phyloP scores from a whole-genome alignment of 2,888 invertebrate genomes.

The Drosophila quinaria region DNA sequence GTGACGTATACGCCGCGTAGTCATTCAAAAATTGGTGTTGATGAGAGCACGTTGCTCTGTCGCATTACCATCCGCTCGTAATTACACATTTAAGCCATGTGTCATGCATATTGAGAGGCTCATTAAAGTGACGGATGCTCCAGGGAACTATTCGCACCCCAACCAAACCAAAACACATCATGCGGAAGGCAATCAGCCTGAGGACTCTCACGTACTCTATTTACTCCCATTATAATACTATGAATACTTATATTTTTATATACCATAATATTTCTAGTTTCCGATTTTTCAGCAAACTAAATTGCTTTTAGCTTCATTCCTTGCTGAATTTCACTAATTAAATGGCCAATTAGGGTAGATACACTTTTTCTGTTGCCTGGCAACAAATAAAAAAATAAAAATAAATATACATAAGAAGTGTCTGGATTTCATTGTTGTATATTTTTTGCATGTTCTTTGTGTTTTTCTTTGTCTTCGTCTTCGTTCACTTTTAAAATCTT shows the following conservation, averaged over 20 bases:
- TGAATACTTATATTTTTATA: background rate
- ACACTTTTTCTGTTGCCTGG: slow-evolving; percentile 12
- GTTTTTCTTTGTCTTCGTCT: background rate
- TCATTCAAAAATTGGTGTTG: slow-evolving; percentile 43
- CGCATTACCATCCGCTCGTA: slow-evolving; percentile 43
- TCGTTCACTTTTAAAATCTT: slow-evolving; percentile 17
- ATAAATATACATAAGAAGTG: slow-evolving; percentile 5
- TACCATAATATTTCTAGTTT: slow-evolving; percentile 22
- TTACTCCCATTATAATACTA: background rate
- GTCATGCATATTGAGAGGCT: slow-evolving; percentile 79
- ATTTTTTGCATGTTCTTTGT: background rate
- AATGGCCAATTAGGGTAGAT: slow-evolving; percentile 40
- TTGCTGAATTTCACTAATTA: slow-evolving; percentile 37
- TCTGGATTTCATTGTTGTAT: slow-evolving; percentile 8
- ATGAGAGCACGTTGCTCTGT: slow-evolving; percentile 57
- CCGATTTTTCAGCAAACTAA: slow-evolving; percentile 14
- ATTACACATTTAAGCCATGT: slow-evolving; percentile 78
- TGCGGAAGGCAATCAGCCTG: background rate
- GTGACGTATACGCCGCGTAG: slow-evolving; percentile 46
- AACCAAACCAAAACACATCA: background rate
- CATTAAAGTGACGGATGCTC: slow-evolving; percentile 65
- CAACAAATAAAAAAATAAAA: slow-evolving; percentile 36
- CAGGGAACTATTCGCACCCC: slow-evolving; percentile 46
- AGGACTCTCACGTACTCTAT: slow-evolving; percentile 38
- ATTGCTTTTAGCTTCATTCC: slow-evolving; percentile 10